Evolutionary conservation across 2,113 vertebrate genomes (phyloP).

Genomic region (Clarias batrachus): DNA sequence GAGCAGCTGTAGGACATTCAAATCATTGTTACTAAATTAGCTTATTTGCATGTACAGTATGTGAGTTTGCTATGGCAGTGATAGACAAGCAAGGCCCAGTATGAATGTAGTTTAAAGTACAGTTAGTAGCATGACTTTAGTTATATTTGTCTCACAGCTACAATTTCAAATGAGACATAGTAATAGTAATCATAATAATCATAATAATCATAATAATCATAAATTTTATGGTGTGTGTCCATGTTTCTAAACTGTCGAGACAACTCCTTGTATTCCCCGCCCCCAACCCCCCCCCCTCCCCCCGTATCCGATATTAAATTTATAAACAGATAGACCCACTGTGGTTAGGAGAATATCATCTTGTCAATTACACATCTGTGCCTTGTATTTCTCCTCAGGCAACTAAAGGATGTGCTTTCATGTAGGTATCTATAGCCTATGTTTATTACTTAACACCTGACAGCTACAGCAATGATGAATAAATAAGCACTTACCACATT

Average conservation of each 20-base stretch:
- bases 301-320: neutral
- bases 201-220: no score
- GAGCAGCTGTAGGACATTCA: conserved; percentile 35
- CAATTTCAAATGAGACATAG: neutral
- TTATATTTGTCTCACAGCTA: neutral
- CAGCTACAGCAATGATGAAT: conserved; percentile 20
- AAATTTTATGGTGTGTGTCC: neutral
- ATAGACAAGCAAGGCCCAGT: neutral
- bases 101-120: neutral
- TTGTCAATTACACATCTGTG: conserved; percentile 42
- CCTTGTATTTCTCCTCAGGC: conserved; percentile 32
- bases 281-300: no score
- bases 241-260: neutral
- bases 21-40: conserved; percentile 10
- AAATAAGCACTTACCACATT: conserved; percentile 20
- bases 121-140: neutral
- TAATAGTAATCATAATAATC: no score
- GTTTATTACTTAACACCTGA: conserved; percentile 40
- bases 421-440: conserved; percentile 34
- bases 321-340: neutral
- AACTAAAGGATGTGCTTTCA: conserved; percentile 31
- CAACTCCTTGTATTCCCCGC: neutral
- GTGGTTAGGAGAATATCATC: conserved; percentile 29
- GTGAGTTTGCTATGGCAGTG: neutral
- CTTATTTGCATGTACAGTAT: conserved; percentile 36